phyloP scores from a whole-genome alignment of 2,797 vertebrate genomes.

The Tamandua tetradactyla region DNA sequence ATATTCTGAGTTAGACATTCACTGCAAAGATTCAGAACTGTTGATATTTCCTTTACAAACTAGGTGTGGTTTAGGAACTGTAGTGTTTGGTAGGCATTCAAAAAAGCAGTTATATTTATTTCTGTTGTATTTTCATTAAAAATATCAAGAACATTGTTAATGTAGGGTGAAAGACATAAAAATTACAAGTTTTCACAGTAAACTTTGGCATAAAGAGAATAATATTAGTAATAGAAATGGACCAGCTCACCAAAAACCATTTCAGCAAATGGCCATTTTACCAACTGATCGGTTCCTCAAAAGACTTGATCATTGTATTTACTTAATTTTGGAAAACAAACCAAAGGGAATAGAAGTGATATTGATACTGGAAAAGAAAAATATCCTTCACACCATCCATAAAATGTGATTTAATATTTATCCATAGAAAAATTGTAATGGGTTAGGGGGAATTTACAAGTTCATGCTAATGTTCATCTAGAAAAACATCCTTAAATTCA shows the following conservation, averaged over 20 bases:
- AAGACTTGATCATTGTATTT: neutral
- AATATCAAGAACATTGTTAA: neutral
- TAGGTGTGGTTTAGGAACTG: neutral
- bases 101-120: neutral
- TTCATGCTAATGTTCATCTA: neutral
- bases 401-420: neutral
- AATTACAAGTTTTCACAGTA: neutral
- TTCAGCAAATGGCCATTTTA: neutral
- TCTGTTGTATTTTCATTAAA: neutral
- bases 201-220: constrained; percentile 19
- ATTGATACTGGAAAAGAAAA: constrained; percentile 17
- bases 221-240: neutral
- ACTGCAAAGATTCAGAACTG: neutral
- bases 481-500: neutral
- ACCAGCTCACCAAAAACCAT: neutral
- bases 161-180: neutral
- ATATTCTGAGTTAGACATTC: neutral
- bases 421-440: neutral
- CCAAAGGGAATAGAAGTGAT: neutral
- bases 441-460: neutral
- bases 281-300: neutral
- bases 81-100: neutral
- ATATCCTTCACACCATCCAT: neutral
- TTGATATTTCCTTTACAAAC: neutral
- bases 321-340: constrained; percentile 2